Conservation (phyloP, 2,113 vertebrate species). For the Erythrocebus patas region DNA sequence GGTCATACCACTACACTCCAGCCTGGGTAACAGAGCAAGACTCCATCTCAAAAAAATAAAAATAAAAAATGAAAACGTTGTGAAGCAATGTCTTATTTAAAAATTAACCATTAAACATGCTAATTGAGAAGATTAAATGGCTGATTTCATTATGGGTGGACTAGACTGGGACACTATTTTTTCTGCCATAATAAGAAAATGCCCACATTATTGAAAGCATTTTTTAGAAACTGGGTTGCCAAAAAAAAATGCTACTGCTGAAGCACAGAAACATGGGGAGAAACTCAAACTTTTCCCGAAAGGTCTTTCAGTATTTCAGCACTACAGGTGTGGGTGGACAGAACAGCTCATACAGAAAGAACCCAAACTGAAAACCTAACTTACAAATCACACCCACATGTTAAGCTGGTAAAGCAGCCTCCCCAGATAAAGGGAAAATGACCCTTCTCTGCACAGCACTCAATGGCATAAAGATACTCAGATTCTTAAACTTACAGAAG, state of each 20-base stretch:
- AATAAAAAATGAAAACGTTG: no score
- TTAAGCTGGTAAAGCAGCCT: neutral
- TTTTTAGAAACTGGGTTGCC: neutral
- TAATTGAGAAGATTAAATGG: conserved; percentile 8
- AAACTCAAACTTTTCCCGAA: neutral
- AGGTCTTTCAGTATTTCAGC: conserved; percentile 35
- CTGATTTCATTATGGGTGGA: neutral
- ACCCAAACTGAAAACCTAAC: neutral
- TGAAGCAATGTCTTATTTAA: conserved; percentile 17
- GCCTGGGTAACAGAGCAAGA: no score
- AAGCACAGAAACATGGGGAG: conserved; percentile 23
- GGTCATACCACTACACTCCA: no score
- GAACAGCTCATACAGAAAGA: neutral
- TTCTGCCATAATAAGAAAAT: conserved; percentile 25
- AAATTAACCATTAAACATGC: neutral
- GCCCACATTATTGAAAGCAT: neutral
- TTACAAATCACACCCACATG: neutral
- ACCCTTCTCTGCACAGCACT: neutral
- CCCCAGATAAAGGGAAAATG: neutral
- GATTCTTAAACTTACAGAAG: neutral
- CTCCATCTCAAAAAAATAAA: no score
- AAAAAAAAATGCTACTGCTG: conserved; percentile 13
- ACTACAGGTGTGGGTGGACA: neutral
- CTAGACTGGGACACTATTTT: neutral
- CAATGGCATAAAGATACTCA: neutral